Evolutionary conservation across 2,113 vertebrate genomes (phyloP).

Genomic region (Prochilodus magdalenae): DNA sequence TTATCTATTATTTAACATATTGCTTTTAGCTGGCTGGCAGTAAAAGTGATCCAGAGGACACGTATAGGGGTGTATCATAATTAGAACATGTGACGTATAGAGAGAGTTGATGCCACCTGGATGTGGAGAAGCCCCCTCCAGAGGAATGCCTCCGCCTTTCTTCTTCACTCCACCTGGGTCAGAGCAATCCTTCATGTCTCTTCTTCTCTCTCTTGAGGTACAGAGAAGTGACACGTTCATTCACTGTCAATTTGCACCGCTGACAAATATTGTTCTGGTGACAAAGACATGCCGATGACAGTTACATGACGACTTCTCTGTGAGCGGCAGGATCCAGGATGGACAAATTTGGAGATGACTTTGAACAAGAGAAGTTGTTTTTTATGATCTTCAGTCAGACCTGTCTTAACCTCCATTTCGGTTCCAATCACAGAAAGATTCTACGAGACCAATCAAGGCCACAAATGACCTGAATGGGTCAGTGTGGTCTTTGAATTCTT

Average conservation of each 20-base stretch:
- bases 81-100: slow-evolving; percentile 12
- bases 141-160: slow-evolving; percentile 49
- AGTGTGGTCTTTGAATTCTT: neutral
- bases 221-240: slow-evolving; percentile 49
- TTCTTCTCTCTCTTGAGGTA: slow-evolving; percentile 43
- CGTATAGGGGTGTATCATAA: slow-evolving; percentile 20
- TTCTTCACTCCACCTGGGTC: neutral
- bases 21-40: neutral
- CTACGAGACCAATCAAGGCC: slow-evolving; percentile 10
- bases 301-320: neutral
- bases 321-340: neutral
- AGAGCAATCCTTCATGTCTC: slow-evolving; percentile 58
- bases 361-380: neutral
- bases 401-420: slow-evolving; percentile 27
- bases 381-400: slow-evolving; percentile 25
- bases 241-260: slow-evolving; percentile 48
- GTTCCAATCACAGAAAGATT: slow-evolving; percentile 14
- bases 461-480: slow-evolving; percentile 7
- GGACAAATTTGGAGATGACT: neutral
- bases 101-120: neutral
- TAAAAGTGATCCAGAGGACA: slow-evolving; percentile 4
- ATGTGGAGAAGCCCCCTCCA: slow-evolving; percentile 19
- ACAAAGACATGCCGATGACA: neutral
- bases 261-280: slow-evolving; percentile 40
- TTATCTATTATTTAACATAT: too few relatives aligned